phyloP scores from a whole-genome alignment of 2,888 invertebrate species.

The Eurytoma adleriae region DNA sequence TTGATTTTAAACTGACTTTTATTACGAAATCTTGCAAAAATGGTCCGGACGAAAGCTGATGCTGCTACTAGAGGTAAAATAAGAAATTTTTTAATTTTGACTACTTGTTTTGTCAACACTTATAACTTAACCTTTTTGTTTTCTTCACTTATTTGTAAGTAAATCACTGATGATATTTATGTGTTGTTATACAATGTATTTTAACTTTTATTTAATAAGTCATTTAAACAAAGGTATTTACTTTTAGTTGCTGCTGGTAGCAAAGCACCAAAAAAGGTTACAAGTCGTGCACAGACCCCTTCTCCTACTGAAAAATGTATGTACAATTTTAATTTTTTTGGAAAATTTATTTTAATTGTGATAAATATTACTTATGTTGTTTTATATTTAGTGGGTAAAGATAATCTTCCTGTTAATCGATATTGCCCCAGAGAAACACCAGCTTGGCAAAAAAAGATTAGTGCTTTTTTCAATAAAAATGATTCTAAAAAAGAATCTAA shows the following conservation, averaged over 20 bases:
- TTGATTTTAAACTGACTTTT: background rate
- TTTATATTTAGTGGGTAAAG: conserved; percentile 42
- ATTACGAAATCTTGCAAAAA: background rate
- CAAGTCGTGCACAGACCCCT: background rate
- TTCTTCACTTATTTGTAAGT: too few species aligned
- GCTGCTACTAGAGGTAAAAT: conserved; percentile 48
- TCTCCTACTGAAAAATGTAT: conserved; percentile 45
- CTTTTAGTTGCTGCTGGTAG: conserved; percentile 55
- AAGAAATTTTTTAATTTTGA: background rate
- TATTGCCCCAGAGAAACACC: conserved; percentile 55
- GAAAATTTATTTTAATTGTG: background rate
- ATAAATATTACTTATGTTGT: background rate
- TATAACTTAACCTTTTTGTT: background rate
- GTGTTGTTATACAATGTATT: background rate
- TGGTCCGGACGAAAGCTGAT: conserved; percentile 57
- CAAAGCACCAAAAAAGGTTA: conserved; percentile 52
- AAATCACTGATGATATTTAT: too few species aligned
- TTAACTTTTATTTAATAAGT: background rate
- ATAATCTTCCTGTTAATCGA: conserved; percentile 53
- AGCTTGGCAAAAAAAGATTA: conserved; percentile 55
- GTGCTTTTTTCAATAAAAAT: conserved; percentile 46
- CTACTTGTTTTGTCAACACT: too few species aligned
- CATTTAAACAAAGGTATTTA: background rate
- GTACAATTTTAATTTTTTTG: background rate
- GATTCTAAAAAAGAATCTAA: background rate